Percentiles rank a stretch among this genome's conserved stretches.
Evolutionary conservation across 2,888 invertebrate genomes (phyloP).

Genomic region (Drosophila trichaetosa): DNA sequence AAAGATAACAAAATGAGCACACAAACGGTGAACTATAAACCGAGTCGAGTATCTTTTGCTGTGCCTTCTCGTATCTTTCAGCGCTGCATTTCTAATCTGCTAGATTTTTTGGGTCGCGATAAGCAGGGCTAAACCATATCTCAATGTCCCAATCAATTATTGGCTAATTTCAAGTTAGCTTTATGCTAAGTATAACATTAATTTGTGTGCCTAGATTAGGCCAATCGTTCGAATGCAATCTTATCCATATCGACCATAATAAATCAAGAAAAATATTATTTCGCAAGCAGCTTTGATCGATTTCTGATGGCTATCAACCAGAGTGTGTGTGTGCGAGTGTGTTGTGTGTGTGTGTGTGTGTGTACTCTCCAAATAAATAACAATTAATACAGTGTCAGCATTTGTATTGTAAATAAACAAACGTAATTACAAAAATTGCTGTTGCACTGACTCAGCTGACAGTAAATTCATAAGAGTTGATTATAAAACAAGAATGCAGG

Average conservation of each 20-base stretch:
- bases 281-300: slow-evolving; percentile 59
- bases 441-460: slow-evolving; percentile 16
- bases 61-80: slow-evolving; percentile 7
- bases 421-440: slow-evolving; percentile 63
- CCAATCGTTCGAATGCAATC: slow-evolving; percentile 59
- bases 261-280: slow-evolving; percentile 32
- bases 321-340: slow-evolving; percentile 15
- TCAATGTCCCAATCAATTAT: slow-evolving; percentile 40
- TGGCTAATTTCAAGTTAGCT: slow-evolving; percentile 30
- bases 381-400: slow-evolving; percentile 33
- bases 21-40: slow-evolving; percentile 21
- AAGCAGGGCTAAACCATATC: slow-evolving; percentile 11
- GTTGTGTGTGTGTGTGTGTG: slow-evolving; percentile 8
- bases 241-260: slow-evolving; percentile 67
- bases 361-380: slow-evolving; percentile 36
- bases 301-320: slow-evolving; percentile 68
- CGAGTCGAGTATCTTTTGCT: slow-evolving; percentile 30
- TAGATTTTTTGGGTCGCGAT: slow-evolving; percentile 37
- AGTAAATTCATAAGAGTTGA: slow-evolving; percentile 7
- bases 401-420: slow-evolving; percentile 68
- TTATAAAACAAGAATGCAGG: background rate
- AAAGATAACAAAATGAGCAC: slow-evolving; percentile 16
- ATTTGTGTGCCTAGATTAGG: slow-evolving; percentile 51
- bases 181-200: slow-evolving; percentile 54
- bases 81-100: slow-evolving; percentile 28